Base-by-base conservation (phyloP, 2,888 invertebrate genomes). In the Pogonocherus hispidulus region DNA sequence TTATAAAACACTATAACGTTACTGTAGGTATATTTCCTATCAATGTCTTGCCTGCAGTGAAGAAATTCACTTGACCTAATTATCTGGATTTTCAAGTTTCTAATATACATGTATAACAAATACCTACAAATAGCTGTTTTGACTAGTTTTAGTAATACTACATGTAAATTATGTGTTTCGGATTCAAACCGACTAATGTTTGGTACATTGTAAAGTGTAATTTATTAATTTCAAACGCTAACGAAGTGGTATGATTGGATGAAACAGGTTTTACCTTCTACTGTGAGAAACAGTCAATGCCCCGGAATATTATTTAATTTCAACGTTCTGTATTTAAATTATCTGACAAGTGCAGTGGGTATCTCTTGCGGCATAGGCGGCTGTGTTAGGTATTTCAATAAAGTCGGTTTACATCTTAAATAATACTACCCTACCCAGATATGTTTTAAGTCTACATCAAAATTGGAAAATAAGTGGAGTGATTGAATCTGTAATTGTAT, bases 241-340 rank as follows among this genome's bases (percentile, higher is more conserved):
- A 82, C 81, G 81, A 81, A 81, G 80, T 79, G 71, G 79, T 75
- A 74, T 80, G 81, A 79, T 80, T 79, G 80, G 78, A 77, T 78
- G 75, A 68, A 81, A 80, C 83, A 75, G 82, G 82, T 83, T 83
- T 81, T 73, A 75, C 77, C 77, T 79, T 75, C 71, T 71, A 76
- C 77, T 73, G 76, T 75, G 76, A 78, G 78, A 78, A 76, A 74
- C 81, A 83, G 82, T 83, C 83, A 82, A 79, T 82, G 82, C 81
- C 82, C 82, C 72, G 76, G 76, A 77, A 81, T 81, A 83, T 81
- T 82, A 82, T 83, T 82, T 82, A 82, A 80, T 82, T 82, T 81
- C 78, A 77, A 75, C 78, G 79, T 82, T 81, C 79, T 78, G 81
- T 81, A 83, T 82, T 82, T 81, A 82, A 82, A 82, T 82, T 74